Conservation (phyloP, 2,888 invertebrate species). For the Ectropis crepuscularia region DNA sequence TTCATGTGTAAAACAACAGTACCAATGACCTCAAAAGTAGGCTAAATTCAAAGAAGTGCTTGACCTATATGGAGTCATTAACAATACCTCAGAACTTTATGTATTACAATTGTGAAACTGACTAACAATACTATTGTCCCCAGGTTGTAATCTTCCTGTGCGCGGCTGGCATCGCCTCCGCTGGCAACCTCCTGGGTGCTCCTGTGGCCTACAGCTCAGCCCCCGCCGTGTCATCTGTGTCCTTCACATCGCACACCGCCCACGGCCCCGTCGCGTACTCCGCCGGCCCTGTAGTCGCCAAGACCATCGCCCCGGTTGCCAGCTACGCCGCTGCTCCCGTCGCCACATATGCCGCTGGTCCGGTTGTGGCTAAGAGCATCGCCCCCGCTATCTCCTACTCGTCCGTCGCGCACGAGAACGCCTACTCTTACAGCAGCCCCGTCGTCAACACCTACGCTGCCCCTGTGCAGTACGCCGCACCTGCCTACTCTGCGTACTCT, state of each 20-base stretch:
- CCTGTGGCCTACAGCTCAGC: constrained; percentile 63
- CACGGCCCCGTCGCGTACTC: constrained; percentile 77
- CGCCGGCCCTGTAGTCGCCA: constrained; percentile 78
- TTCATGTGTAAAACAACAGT: too few species aligned
- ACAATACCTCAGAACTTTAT: background rate
- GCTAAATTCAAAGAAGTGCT: too few species aligned
- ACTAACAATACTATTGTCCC: constrained; percentile 21
- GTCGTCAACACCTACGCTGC: constrained; percentile 48
- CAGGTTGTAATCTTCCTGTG: constrained; percentile 84
- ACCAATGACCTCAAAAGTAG: too few species aligned
- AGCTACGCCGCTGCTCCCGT: constrained; percentile 49
- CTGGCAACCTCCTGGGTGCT: constrained; percentile 81
- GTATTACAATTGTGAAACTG: background rate
- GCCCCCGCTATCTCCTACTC: constrained; percentile 60
- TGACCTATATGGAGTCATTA: background rate
- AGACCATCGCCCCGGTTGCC: constrained; percentile 55
- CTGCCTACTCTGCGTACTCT: constrained; percentile 57
- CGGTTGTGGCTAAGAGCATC: constrained; percentile 59
- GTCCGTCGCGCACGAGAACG: constrained; percentile 41
- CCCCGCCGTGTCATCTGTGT: constrained; percentile 62
- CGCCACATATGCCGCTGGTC: constrained; percentile 54
- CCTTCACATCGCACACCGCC: constrained; percentile 67
- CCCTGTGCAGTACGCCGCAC: constrained; percentile 46
- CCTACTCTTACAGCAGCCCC: constrained; percentile 40
- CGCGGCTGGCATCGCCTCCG: constrained; percentile 85